Evolutionary conservation across 2,888 invertebrate genomes (phyloP), one percentile per base, ranked within the genome.

Genomic region (Atrina japonica): DNA sequence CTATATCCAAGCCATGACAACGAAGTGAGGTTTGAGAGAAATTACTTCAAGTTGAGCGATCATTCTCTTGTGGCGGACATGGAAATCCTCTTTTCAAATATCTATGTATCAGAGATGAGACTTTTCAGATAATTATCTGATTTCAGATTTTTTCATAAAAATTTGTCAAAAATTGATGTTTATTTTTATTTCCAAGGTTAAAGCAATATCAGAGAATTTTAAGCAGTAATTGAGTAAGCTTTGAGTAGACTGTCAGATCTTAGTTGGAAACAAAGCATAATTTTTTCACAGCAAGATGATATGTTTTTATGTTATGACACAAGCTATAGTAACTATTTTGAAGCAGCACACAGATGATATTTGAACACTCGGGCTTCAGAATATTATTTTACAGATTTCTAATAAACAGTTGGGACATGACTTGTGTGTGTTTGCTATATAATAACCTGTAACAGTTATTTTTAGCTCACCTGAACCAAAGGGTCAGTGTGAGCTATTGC

Each of bases 321-420:
- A 50, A 50, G 50, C 50, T 50, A 50, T 50, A 50, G 50, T 50
- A 50, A 50, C 50, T 50, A 50, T 50, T 50, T 50, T 50, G 50
- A 50, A 50, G 50, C 50, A 50, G 50, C 50, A 50, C 50, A 50
- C 55, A 55, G 27, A 55, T 55, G 29, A 55, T 55, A 55, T 55
- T 55, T 55, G 55, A 55, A 55, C 55, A 55, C 55, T 55, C 55
- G 55, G 55, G 55, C 55, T 55, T 55, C 55, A 55, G 55, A 55
- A 55, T 55, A 55, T 55, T 55, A 55, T 55, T 55, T 55, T 55
- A 55, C 55, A 55, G 55, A 55, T 55, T 55, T 55, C 55, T 55
- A 55, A 55, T 55, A 55, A 55, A 55, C 55, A 55, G 55, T 55
- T 55, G 55, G 55, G 55, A 30, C 55, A 55, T 55, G 55, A 55